phyloP scores from a whole-genome alignment of 2,888 invertebrate genomes.

The Pycnomerus fuliginosus region DNA sequence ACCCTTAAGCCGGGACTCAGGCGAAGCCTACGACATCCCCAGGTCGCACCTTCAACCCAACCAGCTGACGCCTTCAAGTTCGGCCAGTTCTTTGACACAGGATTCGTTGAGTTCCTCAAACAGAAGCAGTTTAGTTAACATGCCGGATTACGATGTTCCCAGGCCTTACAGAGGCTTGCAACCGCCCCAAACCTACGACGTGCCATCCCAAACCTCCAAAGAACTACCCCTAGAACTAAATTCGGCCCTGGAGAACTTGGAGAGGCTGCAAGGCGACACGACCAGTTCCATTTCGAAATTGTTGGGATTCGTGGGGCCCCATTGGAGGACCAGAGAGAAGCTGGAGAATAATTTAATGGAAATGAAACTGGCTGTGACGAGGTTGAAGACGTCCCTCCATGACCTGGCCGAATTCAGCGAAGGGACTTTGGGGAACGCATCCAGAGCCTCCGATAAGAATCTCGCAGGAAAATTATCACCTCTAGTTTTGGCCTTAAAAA shows the following conservation, averaged over 20 bases:
- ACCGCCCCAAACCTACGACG: constrained; percentile 59
- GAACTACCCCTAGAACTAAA: constrained; percentile 73
- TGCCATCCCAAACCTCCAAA: constrained; percentile 56
- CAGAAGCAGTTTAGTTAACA: constrained; percentile 52
- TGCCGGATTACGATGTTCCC: constrained; percentile 72
- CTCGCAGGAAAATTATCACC: constrained; percentile 69
- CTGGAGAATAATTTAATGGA: constrained; percentile 79
- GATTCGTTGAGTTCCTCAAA: constrained; percentile 62
- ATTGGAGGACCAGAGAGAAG: constrained; percentile 80
- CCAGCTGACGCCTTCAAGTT: constrained; percentile 66
- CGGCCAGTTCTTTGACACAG: constrained; percentile 64
- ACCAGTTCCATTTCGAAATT: constrained; percentile 78
- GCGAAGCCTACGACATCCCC: constrained; percentile 66
- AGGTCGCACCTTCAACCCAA: constrained; percentile 57
- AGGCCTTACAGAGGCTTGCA: constrained; percentile 52
- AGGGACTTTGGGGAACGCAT: constrained; percentile 84
- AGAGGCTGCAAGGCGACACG: constrained; percentile 76
- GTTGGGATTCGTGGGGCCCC: constrained; percentile 74
- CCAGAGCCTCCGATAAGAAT: constrained; percentile 78
- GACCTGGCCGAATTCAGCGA: constrained; percentile 88
- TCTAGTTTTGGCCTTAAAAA: constrained; percentile 75
- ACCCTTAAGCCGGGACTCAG: constrained; percentile 48
- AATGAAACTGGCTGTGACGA: constrained; percentile 72
- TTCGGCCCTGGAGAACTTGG: constrained; percentile 74
- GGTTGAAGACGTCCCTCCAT: constrained; percentile 77